These are phyloP conservation scores for Myotis lucifugus DNA, from an alignment of 2,113 vertebrate genomes.

Conservation along the genomic window DNA sequence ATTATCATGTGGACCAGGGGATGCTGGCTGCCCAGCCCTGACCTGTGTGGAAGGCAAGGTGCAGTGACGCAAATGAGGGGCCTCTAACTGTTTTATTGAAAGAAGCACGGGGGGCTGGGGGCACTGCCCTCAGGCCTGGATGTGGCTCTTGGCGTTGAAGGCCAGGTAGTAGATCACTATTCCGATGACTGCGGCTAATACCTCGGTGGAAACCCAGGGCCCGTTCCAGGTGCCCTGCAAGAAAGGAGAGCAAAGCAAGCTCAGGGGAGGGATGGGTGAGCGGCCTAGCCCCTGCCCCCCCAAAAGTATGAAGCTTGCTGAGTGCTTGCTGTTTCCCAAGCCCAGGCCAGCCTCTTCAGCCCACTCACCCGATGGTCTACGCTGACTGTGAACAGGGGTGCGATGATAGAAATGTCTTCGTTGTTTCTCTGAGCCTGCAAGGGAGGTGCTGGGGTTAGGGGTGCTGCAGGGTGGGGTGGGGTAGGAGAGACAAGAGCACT, in stretches of 20 bases:
- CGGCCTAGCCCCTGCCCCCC: background rate
- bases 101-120: background rate
- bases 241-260: background rate
- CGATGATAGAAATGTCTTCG: slow-evolving; percentile 90
- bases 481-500: background rate
- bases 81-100: slow-evolving; percentile 66
- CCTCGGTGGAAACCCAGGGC: slow-evolving; percentile 94
- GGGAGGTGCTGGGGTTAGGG: background rate
- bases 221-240: slow-evolving; percentile 92
- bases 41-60: background rate
- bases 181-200: slow-evolving; percentile 91
- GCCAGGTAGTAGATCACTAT: slow-evolving; percentile 92
- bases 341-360: background rate
- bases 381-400: slow-evolving; percentile 92
- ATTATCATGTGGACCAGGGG: background rate
- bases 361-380: slow-evolving; percentile 93
- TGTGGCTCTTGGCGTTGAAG: slow-evolving; percentile 91
- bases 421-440: slow-evolving; percentile 94
- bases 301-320: background rate
- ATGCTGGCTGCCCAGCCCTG: background rate
- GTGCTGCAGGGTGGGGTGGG: background rate
- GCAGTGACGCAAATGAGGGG: background rate
- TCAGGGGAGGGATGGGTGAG: fast-evolving
- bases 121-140: slow-evolving; percentile 86
- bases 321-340: background rate